Percentiles rank a stretch among this genome's conserved stretches.
Conservation (phyloP, 2,113 vertebrate genomes). For the Haemorhous mexicanus region DNA sequence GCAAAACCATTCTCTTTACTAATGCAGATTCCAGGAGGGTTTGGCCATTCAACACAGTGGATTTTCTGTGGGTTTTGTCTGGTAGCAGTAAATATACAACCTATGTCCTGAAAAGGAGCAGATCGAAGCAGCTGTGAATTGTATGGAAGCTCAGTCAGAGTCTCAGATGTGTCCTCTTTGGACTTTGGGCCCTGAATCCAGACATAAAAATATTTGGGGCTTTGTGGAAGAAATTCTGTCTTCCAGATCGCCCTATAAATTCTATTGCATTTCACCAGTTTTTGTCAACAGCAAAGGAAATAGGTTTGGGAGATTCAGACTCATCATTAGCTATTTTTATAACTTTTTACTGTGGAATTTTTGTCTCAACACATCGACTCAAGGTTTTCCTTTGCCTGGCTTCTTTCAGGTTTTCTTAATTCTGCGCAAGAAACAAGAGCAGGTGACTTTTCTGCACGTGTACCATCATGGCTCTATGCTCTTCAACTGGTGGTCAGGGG, state of each 20-base stretch:
- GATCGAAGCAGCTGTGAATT: background rate
- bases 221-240: background rate
- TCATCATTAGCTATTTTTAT: background rate
- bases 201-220: background rate
- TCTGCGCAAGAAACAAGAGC: constrained; percentile 78
- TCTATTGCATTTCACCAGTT: background rate
- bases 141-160: background rate
- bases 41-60: background rate
- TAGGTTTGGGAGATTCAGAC: background rate
- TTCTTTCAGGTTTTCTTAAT: constrained; percentile 81
- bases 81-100: background rate
- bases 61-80: background rate
- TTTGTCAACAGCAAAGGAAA: background rate
- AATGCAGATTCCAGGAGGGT: background rate
- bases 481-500: constrained; percentile 80
- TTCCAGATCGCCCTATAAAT: background rate
- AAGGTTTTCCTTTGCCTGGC: background rate
- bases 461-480: constrained; percentile 83
- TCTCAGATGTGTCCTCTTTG: background rate
- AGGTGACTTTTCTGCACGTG: constrained; percentile 82
- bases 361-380: background rate
- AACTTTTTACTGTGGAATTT: background rate
- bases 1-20: background rate
- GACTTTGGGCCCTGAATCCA: background rate
- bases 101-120: background rate